Base-by-base conservation (phyloP, 2,888 invertebrate genomes). In the Hirtodrosophila duncani region DNA sequence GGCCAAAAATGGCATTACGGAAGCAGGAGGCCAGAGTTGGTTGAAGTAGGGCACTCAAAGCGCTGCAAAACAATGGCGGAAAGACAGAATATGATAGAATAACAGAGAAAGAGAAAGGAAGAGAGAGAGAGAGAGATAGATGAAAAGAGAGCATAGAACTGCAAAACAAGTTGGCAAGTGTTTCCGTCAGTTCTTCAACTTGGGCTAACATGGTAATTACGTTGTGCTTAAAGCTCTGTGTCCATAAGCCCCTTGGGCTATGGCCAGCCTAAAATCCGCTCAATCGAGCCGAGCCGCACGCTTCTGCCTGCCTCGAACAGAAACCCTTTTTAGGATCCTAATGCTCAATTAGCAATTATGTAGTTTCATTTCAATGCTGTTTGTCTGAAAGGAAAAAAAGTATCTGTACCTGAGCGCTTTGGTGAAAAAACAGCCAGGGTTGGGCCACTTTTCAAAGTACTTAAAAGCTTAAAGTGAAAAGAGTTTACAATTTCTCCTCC, bases 341-440 rank as follows among this genome's bases (percentile, higher is more conserved):
- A 57, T 57, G 56, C 79, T 57, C 70, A 63, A 72, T 78, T 78
- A 78, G 66, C 63, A 74, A 74, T 74, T 67, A n/a, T n/a, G n/a
- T n/a, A 59, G 66, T 63, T 77, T 64, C 69, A 61, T 77, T 65
- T 58, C 53, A 58, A 53, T 49, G 36, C 51, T 60, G 51, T 52
- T 71, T 61, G 53, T 48, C 42, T 45, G 26, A 64, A 39, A 50
- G 56, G 48, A 52, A 38, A 33, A 27, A 42, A 48, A 52, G 43
- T 31, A 53, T 24, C 20, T 23, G 11, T 16, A 38, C 53, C 50
- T 39, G 21, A 20, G 6, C n/a, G n/a, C n/a, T n/a, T n/a, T n/a
- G n/a, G n/a, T n/a, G n/a, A n/a, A n/a, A n/a, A n/a, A n/a, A n/a
- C 18, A 7, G 17, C 11, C 29, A 24, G 14, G 23, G 33, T 39